Evolutionary conservation across 2,113 vertebrate species (phyloP).

Genomic region (Burhinus bistriatus): DNA sequence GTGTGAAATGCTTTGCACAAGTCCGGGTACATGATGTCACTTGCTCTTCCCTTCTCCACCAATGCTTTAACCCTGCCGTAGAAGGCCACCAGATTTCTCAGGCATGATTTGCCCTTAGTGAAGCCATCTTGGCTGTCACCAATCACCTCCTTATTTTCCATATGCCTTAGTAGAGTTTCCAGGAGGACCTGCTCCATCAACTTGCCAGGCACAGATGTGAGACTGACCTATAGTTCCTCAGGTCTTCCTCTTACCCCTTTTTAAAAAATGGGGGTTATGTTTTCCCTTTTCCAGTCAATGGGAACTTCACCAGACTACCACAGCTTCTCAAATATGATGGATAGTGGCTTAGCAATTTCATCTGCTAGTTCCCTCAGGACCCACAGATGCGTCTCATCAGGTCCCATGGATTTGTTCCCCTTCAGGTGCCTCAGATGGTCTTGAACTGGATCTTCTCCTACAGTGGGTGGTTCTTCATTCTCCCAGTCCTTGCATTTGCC

Average conservation of each 20-base stretch:
- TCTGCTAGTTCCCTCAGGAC: not conserved
- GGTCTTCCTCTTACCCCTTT: not conserved
- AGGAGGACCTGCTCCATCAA: not conserved
- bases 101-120: not conserved
- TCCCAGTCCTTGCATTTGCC: not conserved
- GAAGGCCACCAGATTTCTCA: not conserved
- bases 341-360: not conserved
- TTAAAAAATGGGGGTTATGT: not conserved
- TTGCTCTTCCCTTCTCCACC: not conserved
- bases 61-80: not conserved
- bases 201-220: not conserved
- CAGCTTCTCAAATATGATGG: not conserved
- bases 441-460: not conserved
- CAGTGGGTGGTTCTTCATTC: not conserved
- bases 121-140: not conserved
- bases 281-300: not conserved
- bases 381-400: not conserved
- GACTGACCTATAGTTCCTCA: not conserved
- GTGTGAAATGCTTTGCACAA: not conserved
- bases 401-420: not conserved
- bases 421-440: not conserved
- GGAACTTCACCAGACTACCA: not conserved
- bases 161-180: not conserved
- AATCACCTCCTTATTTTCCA: not conserved
- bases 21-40: not conserved